Base-by-base conservation (phyloP, 2,888 invertebrate genomes). In the Chymomyza caudatula region DNA sequence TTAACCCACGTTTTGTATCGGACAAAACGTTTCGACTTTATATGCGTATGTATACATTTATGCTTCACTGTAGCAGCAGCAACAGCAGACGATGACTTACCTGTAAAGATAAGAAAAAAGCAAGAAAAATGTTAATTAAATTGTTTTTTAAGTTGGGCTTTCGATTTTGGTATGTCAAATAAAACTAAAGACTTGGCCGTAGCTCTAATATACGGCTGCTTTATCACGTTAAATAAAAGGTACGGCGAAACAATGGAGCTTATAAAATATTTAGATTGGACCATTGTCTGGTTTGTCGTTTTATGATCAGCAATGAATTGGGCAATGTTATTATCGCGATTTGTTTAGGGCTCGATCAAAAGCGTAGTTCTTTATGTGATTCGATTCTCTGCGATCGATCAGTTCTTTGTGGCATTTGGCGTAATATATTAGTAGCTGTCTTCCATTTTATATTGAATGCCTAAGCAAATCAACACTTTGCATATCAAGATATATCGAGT, bases 21-120 rank as follows among this genome's bases (percentile, higher is more conserved):
- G 65, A 85, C 86, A 81, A 81, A 87, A 87, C 84, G 87, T 73
- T 81, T 85, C 63, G 77, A 71, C 80, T 80, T 80, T 67, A 80
- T 77, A 62, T 54, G 58, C n/a, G n/a, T n/a, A n/a, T n/a, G n/a
- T n/a, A n/a, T n/a, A n/a, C n/a, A n/a, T n/a, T n/a, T n/a, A n/a
- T n/a, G 43, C 17, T 65, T 49, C 47, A 63, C 63, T 60, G 22
- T 51, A n/a, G n/a, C 52, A 44, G 44, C 13, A n/a, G 51, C 42
- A 19, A 65, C 29, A 37, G 11, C 8, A 37, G 51, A 17, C 51
- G 51, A 17, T 20, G 51, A 86, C 82, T 83, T 87, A 83, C 82
- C 82, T 83, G 74, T 65, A 83, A 83, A 76, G 80, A 64, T 57
- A 62, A 17, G 47, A 20, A 66, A 47, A 51, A 15, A n/a, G 17